Conservation (phyloP, 30 jellyfish, hydroid and myxozoan genomes). For the Aurelia sp. region DNA sequence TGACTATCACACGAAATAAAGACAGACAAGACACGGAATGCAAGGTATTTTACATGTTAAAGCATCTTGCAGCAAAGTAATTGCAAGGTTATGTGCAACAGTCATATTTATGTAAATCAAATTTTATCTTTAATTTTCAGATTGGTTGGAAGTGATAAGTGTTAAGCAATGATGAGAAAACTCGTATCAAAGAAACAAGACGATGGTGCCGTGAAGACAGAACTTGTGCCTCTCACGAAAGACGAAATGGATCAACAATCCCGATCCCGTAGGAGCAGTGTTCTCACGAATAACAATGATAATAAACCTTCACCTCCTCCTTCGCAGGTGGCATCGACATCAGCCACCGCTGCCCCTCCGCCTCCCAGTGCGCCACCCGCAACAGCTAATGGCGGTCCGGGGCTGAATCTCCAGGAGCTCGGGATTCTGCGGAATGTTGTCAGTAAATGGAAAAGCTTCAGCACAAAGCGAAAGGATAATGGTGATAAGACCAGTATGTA, state of each 20-base stretch:
- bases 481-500: constrained; percentile 80
- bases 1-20: too few species aligned
- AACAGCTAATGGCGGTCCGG: constrained; percentile 65
- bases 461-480: constrained; percentile 83
- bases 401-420: constrained; percentile 66
- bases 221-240: constrained; percentile 56
- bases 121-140: neutral
- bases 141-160: neutral
- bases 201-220: constrained; percentile 70
- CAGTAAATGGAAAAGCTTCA: constrained; percentile 86
- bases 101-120: too few species aligned
- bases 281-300: neutral
- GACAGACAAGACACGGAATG: too few species aligned
- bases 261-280: constrained; percentile 7
- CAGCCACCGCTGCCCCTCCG: neutral
- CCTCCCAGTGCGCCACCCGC: neutral
- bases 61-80: too few species aligned
- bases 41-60: too few species aligned
- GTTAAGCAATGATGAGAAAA: constrained; percentile 51
- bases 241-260: constrained; percentile 26
- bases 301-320: neutral
- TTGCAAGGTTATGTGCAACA: too few species aligned
- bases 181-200: constrained; percentile 57
- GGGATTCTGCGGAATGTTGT: constrained; percentile 80
- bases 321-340: constrained; percentile 3